Evolutionary conservation across 2,888 invertebrate species (phyloP).

Genomic region (Hyles lineata): DNA sequence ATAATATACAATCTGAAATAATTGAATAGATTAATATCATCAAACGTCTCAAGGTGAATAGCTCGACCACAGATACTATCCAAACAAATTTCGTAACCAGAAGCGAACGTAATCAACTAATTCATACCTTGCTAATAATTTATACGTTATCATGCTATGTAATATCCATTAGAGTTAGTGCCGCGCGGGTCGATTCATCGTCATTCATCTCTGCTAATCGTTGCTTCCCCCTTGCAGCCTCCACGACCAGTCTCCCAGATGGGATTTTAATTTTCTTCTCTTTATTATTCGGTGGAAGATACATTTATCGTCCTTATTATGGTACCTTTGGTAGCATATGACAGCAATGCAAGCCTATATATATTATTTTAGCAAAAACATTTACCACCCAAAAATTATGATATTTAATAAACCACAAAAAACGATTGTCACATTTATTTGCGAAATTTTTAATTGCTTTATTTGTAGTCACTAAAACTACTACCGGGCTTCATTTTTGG

Average conservation of each 20-base stretch:
- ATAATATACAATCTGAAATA: no score
- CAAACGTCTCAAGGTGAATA: neutral
- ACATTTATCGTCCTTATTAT: neutral
- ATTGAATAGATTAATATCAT: no score
- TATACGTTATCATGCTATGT: slow-evolving; percentile 21
- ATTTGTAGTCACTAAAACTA: no score
- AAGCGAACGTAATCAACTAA: slow-evolving; percentile 17
- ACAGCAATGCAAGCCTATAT: neutral
- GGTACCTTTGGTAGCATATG: neutral
- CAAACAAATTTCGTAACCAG: neutral
- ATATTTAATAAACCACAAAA: no score
- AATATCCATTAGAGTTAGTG: slow-evolving; percentile 26
- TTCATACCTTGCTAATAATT: slow-evolving; percentile 22
- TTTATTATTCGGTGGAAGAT: neutral
- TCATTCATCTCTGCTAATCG: slow-evolving; percentile 26
- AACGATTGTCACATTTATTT: no score
- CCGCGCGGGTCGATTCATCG: slow-evolving; percentile 24
- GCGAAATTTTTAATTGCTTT: no score
- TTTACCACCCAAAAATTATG: no score
- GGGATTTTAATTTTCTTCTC: slow-evolving; percentile 15
- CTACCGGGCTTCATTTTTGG: no score
- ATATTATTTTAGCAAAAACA: no score
- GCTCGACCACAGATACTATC: neutral
- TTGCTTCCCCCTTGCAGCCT: neutral
- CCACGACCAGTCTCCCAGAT: neutral